These are phyloP conservation scores for Trididemnum nubilum DNA, from an alignment of 23 tunicate genomes.

Conservation along the genomic window DNA sequence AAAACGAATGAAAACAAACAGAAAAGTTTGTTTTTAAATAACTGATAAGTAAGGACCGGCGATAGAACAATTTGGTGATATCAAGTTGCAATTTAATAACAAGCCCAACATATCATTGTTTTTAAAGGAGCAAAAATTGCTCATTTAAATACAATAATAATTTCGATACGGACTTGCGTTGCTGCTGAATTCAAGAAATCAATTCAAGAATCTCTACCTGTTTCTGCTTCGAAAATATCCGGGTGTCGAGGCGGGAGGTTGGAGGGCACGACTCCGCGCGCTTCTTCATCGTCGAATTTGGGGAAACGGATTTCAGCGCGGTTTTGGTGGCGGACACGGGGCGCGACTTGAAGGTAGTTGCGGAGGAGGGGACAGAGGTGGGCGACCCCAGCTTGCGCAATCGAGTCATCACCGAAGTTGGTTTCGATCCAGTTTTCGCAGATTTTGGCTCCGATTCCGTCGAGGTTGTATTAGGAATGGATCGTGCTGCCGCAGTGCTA, in stretches of 20 bases:
- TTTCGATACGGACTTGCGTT: too few species aligned
- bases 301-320: conserved; percentile 27
- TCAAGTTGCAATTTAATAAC: too few species aligned
- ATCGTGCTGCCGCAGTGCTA: not conserved
- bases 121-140: too few species aligned
- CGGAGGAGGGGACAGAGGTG: conserved; percentile 27
- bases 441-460: conserved; percentile 11
- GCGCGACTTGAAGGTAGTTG: conserved; percentile 28
- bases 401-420: conserved; percentile 62
- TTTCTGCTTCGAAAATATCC: not conserved
- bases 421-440: conserved; percentile 28
- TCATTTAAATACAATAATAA: too few species aligned
- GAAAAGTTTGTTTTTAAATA: too few species aligned
- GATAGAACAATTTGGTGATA: too few species aligned
- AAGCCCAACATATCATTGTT: too few species aligned
- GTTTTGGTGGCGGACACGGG: conserved; percentile 42
- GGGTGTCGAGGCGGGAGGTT: conserved; percentile 33
- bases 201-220: not conserved
- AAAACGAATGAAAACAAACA: too few species aligned
- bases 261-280: conserved; percentile 73
- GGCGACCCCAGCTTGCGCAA: conserved; percentile 56
- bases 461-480: conserved; percentile 20
- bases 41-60: too few species aligned
- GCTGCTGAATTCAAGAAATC: too few species aligned
- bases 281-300: conserved; percentile 38